A percentile compares a stretch with the other conserved stretches of the same genome.
These are phyloP conservation scores for Polypedilum pembai DNA, from an alignment of 1,140 invertebrate genomes.

Conservation along the genomic window DNA sequence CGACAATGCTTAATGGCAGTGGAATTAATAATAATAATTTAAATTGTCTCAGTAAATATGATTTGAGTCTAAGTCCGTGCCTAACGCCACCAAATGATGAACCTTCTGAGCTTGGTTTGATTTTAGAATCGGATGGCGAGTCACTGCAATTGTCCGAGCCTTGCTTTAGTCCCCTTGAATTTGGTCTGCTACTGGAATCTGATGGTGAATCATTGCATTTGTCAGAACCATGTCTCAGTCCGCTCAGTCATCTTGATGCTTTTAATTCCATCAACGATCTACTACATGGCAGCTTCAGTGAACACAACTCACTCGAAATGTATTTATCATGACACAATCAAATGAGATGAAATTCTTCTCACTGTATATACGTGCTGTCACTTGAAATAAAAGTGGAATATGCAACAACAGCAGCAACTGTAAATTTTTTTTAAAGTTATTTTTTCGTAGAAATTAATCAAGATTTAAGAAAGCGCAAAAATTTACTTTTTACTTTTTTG, in stretches of 20 bases:
- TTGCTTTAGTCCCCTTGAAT: constrained; percentile 38
- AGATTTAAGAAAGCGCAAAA: too few species aligned
- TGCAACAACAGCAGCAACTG: neutral
- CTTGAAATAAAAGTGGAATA: neutral
- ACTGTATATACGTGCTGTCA: neutral
- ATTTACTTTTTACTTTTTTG: too few species aligned
- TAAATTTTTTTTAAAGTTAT: neutral
- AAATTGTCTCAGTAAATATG: constrained; percentile 23
- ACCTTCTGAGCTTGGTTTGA: constrained; percentile 41
- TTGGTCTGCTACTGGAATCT: constrained; percentile 39
- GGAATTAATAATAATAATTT: constrained; percentile 10
- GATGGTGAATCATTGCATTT: constrained; percentile 38
- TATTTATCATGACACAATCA: constrained; percentile 38
- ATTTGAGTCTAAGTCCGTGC: neutral
- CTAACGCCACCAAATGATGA: constrained; percentile 29
- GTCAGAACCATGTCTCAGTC: constrained; percentile 39
- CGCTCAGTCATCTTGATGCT: constrained; percentile 37
- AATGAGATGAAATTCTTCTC: neutral
- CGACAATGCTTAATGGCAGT: neutral
- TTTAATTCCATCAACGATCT: constrained; percentile 39
- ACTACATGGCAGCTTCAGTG: constrained; percentile 37
- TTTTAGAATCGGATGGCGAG: constrained; percentile 50
- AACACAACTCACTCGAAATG: constrained; percentile 34
- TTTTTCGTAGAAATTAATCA: too few species aligned
- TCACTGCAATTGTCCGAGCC: constrained; percentile 45